phyloP scores from a whole-genome alignment of 2,888 invertebrate species.

The Electrophaes corylata region DNA sequence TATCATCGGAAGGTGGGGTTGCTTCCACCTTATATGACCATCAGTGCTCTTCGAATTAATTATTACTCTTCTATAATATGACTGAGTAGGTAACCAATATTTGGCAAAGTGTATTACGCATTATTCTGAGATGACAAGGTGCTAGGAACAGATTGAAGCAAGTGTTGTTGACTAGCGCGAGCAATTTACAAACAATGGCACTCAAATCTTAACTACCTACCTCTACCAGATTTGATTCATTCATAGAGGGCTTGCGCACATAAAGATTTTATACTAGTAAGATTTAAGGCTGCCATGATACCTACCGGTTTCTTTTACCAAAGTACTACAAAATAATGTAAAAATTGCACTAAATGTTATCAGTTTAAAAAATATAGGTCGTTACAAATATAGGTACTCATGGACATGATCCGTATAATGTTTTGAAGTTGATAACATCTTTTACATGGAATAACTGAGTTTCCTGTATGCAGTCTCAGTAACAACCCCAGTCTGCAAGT shows the following conservation, averaged over 20 bases:
- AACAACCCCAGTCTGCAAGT: background rate
- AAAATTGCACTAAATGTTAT: conserved; percentile 4
- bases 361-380: conserved; percentile 3
- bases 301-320: too few relatives aligned
- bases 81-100: conserved; percentile 28
- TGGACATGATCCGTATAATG: conserved; percentile 4
- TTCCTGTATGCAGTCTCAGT: background rate
- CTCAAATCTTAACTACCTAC: background rate
- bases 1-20: background rate
- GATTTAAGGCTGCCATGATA: too few relatives aligned
- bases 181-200: conserved; percentile 3
- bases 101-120: conserved; percentile 46
- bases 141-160: conserved; percentile 16
- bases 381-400: too few relatives aligned
- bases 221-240: too few relatives aligned
- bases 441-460: background rate
- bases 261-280: too few relatives aligned
- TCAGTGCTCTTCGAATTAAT: background rate
- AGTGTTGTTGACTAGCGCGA: conserved; percentile 12
- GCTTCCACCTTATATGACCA: conserved; percentile 1
- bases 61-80: background rate
- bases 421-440: conserved; percentile 18
- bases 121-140: conserved; percentile 12
- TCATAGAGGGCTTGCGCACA: too few relatives aligned
- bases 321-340: background rate